Evolutionary conservation across 2,888 invertebrate species (phyloP), one percentile per base, ranked within the genome.

Genomic region (Dasypogon diadema): DNA sequence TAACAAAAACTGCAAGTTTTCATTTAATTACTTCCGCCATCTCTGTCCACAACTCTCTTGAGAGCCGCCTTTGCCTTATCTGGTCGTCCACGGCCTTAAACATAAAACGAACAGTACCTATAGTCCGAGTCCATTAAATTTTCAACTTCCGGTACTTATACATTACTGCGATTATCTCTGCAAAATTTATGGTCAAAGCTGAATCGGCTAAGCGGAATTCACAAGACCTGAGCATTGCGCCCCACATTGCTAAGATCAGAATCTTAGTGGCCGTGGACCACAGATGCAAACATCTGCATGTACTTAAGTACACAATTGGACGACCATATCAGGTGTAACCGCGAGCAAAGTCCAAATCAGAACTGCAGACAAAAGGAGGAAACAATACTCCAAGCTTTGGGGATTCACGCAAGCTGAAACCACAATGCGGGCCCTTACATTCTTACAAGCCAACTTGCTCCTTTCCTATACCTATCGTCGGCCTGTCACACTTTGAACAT

Each of bases 251-350:
- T 42, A 24, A 56, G 51, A 51, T 42, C n/a, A 51, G 51, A 60
- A 51, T 75, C 65, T 63, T 55, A 37, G 68, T 70, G n/a, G n/a
- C n/a, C n/a, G 26, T 48, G 30, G 63, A 63, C 76, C 76, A 54
- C 74, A 65, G 68, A 56, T 34, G 56, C 56, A 74, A 74, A 74
- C 76, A 76, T 76, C 74, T 74, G 74, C 63, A 68, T 56, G 74
- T 56, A 56, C n/a, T n/a, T n/a, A 51, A 56, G 65, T 73, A 55
- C 76, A 55, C 63, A 74, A 76, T 76, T 68, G 76, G 51, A 70
- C 48, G 76, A 68, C 65, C 68, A 74, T 76, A 76, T 76, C 76
- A 76, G 76, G 76, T 76, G 76, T 74, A 76, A 74, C 76, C 76
- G 58, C 48, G 65, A 8, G 48, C 76, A 76, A 76, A 63, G 76